A percentile compares a stretch with the other conserved stretches of the same genome.
These are phyloP conservation scores for Nestor notabilis DNA, from an alignment of 2,113 vertebrate species.

Conservation along the genomic window DNA sequence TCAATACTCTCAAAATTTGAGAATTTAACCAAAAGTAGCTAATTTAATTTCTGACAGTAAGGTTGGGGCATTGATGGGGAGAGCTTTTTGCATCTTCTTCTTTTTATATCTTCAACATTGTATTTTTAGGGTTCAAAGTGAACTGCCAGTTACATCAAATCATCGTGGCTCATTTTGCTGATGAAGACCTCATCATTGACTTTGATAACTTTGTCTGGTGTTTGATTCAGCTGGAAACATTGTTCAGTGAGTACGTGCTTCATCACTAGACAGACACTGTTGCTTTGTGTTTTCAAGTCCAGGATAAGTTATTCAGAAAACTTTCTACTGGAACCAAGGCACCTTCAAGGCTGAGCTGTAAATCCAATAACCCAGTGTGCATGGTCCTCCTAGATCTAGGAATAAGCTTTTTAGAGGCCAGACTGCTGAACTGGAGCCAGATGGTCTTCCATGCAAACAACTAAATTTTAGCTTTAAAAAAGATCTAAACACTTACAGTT, in stretches of 20 bases:
- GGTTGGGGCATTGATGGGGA: neutral
- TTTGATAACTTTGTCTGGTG: conserved; percentile 82
- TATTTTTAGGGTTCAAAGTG: conserved; percentile 76
- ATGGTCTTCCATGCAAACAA: neutral
- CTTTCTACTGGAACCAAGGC: neutral
- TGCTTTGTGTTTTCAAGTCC: neutral
- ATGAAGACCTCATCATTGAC: conserved; percentile 76
- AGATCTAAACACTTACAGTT: neutral
- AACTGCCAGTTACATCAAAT: conserved; percentile 75
- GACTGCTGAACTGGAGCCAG: neutral
- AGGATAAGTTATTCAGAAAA: neutral
- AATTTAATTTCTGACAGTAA: neutral
- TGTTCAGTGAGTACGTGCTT: conserved; percentile 75
- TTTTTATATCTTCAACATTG: neutral
- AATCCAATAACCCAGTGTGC: neutral
- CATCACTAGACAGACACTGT: neutral
- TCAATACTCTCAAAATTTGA: neutral
- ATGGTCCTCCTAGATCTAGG: neutral
- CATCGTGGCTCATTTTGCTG: conserved; percentile 79
- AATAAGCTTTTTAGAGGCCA: neutral
- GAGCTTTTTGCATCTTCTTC: rapidly evolving
- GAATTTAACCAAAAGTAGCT: neutral
- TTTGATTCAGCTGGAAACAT: conserved; percentile 78
- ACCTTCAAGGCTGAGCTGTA: neutral
- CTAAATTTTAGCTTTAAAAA: neutral